Evolutionary conservation across 2,888 invertebrate species (phyloP).

Genomic region (Panopea generosa): DNA sequence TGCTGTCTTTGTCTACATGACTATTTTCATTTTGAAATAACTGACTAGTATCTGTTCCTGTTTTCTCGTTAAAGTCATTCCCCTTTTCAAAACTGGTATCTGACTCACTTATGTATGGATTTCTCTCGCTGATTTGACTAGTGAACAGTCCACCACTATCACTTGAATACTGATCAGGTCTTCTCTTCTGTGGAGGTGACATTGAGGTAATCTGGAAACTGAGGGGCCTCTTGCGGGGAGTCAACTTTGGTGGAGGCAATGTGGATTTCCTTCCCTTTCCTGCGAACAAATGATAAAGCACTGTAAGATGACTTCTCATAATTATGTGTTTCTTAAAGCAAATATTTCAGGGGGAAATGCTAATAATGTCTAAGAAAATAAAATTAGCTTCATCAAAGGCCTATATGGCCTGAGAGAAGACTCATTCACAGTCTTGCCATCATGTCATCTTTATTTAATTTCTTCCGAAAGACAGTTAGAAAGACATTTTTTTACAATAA

Average conservation of each 20-base stretch:
- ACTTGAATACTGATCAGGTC: slow-evolving; percentile 7
- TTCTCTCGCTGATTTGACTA: background rate
- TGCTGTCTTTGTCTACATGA: background rate
- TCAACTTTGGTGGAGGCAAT: slow-evolving; percentile 33
- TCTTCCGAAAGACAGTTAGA: too few species aligned
- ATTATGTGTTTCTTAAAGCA: too few species aligned
- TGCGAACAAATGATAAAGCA: background rate
- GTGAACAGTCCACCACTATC: background rate
- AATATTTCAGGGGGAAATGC: too few species aligned
- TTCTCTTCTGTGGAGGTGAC: slow-evolving; percentile 18
- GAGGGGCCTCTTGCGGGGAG: slow-evolving; percentile 38
- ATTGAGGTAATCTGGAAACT: background rate
- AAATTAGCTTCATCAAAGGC: too few species aligned
- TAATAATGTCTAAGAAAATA: too few species aligned
- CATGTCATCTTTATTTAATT: too few species aligned
- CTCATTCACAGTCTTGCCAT: too few species aligned
- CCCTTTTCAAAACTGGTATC: slow-evolving; percentile 34
- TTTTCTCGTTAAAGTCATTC: slow-evolving; percentile 21
- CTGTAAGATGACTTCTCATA: too few species aligned
- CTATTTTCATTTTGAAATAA: background rate
- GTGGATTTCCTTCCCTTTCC: background rate
- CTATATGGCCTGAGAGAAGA: too few species aligned
- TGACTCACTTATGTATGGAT: background rate
- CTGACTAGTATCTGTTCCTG: slow-evolving; percentile 4
- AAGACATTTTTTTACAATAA: too few species aligned